Evolutionary conservation across 2,888 invertebrate species (phyloP).

Genomic region (Geotrupes spiniger): DNA sequence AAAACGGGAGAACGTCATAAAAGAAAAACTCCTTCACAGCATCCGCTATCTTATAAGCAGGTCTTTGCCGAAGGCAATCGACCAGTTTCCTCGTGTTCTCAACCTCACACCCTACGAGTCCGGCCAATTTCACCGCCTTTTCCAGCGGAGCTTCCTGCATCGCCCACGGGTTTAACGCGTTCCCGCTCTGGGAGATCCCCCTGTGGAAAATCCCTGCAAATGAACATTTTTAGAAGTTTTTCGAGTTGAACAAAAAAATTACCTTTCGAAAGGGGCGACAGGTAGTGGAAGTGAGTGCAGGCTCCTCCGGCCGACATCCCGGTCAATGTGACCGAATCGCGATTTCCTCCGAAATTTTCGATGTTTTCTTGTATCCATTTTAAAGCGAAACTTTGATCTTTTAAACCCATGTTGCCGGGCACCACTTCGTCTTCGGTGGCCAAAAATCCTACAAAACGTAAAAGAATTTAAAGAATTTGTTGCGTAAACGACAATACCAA

Average conservation of each 20-base stretch:
- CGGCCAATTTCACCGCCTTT: slow-evolving; percentile 59
- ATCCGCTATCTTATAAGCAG: slow-evolving; percentile 57
- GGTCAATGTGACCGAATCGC: slow-evolving; percentile 60
- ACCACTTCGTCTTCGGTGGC: slow-evolving; percentile 65
- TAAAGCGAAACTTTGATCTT: slow-evolving; percentile 67
- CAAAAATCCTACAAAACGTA: slow-evolving; percentile 58
- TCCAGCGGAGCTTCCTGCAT: slow-evolving; percentile 54
- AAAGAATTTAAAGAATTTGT: too few species aligned
- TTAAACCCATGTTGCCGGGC: slow-evolving; percentile 67
- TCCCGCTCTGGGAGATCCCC: slow-evolving; percentile 67
- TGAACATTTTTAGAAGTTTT: background rate
- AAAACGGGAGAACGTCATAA: slow-evolving; percentile 54
- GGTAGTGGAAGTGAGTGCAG: slow-evolving; percentile 67
- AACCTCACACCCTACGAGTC: slow-evolving; percentile 60
- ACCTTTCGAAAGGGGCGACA: slow-evolving; percentile 57
- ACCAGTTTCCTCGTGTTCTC: slow-evolving; percentile 55
- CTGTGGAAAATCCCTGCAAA: slow-evolving; percentile 53
- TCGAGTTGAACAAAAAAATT: slow-evolving; percentile 7
- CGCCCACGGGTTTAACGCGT: slow-evolving; percentile 56
- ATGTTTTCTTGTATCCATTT: slow-evolving; percentile 67
- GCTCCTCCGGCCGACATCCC: slow-evolving; percentile 71
- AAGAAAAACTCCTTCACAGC: slow-evolving; percentile 35
- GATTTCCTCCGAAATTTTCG: slow-evolving; percentile 65
- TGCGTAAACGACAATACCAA: too few species aligned
- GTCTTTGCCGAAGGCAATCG: slow-evolving; percentile 60